Evolutionary conservation across 1,140 invertebrate species (phyloP).

Genomic region (Drosophila micromelanica): DNA sequence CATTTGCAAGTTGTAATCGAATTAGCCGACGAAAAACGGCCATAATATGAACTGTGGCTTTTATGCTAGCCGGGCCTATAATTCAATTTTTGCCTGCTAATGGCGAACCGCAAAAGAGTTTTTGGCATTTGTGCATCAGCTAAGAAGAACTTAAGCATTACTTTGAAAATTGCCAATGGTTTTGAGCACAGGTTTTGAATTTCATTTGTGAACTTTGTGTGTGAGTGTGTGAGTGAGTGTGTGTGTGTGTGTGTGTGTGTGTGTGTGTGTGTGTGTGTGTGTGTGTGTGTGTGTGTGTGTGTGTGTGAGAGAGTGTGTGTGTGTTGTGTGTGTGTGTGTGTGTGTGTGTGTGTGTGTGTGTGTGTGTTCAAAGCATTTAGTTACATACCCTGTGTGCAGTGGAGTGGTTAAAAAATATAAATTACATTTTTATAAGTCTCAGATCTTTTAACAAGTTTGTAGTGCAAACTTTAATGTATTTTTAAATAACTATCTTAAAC

Average conservation of each 20-base stretch:
- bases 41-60: conserved; percentile 4
- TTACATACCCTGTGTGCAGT: neutral
- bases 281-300: neutral
- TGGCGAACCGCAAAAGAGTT: conserved; percentile 43
- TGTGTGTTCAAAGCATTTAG: neutral
- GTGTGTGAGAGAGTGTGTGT: neutral
- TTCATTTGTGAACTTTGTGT: conserved; percentile 2
- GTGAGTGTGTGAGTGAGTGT: neutral
- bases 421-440: no score
- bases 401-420: neutral
- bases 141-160: neutral
- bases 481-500: no score
- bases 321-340: neutral
- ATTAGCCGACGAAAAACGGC: conserved; percentile 51
- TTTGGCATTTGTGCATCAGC: conserved; percentile 23
- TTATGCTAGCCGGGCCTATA: conserved; percentile 24
- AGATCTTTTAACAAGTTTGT: no score
- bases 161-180: neutral
- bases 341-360: neutral
- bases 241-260: neutral
- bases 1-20: conserved; percentile 66
- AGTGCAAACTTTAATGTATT: no score
- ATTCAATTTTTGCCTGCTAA: conserved; percentile 56
- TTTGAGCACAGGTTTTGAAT: neutral
- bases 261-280: neutral